Evolutionary conservation across 2,888 invertebrate genomes (phyloP).

Genomic region (Gnatocerus cornutus): DNA sequence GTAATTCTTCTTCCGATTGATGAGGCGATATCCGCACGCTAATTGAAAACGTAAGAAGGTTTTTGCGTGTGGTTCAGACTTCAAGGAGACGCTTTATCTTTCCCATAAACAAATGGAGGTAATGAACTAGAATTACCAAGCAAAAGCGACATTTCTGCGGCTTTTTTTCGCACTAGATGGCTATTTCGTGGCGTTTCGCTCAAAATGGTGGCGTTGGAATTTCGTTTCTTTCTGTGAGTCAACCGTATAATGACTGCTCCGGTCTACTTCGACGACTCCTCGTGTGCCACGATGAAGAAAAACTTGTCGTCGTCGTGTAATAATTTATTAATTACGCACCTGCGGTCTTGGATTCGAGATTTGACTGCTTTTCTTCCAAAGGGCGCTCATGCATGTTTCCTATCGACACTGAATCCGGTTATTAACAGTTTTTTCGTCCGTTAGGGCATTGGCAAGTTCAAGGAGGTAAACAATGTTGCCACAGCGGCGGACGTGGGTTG

Average conservation of each 20-base stretch:
- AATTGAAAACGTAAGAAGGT: conserved; percentile 10
- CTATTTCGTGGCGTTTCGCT: neutral
- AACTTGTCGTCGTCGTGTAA: conserved; percentile 6
- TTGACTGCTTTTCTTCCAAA: neutral
- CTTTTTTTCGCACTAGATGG: neutral
- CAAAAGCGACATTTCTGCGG: neutral
- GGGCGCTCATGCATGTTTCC: conserved; percentile 46
- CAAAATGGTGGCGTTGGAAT: neutral
- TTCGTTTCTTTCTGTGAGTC: neutral
- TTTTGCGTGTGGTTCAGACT: conserved; percentile 14
- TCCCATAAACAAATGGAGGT: neutral
- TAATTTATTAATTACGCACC: conserved; percentile 27
- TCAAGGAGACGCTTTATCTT: conserved; percentile 11
- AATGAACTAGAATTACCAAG: neutral
- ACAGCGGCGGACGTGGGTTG: neutral
- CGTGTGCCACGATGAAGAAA: conserved; percentile 1
- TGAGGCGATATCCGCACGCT: neutral
- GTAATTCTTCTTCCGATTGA: neutral
- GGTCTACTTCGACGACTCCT: conserved; percentile 2
- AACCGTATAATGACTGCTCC: conserved; percentile 10
- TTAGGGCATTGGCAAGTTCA: conserved; percentile 29
- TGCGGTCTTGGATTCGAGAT: too few relatives aligned
- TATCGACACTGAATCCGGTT: conserved; percentile 48
- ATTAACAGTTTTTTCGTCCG: conserved; percentile 18
- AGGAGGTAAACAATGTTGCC: conserved; percentile 27